Evolutionary conservation across 2,888 invertebrate species (phyloP).

Genomic region (Himalopsyche tibetana): DNA sequence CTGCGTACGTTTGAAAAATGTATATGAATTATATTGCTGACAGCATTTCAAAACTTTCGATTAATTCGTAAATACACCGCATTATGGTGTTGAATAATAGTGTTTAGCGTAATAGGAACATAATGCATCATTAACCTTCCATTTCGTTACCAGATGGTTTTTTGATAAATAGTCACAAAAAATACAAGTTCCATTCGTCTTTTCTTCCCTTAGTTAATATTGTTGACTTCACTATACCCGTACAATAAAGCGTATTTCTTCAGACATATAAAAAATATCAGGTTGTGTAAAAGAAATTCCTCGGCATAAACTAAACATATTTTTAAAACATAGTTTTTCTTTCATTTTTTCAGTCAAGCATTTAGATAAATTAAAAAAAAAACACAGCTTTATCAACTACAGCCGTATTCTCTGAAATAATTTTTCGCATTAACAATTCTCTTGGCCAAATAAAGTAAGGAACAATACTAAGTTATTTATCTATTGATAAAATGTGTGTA

Average conservation of each 20-base stretch:
- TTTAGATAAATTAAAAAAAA: too few relatives aligned
- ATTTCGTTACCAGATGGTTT: slow-evolving; percentile 14
- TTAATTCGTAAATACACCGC: not conserved
- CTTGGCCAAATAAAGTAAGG: too few relatives aligned
- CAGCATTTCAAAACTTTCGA: not conserved
- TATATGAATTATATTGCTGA: too few relatives aligned
- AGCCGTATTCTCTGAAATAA: too few relatives aligned
- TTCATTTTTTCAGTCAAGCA: too few relatives aligned
- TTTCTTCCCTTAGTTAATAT: not conserved
- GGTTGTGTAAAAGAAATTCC: not conserved
- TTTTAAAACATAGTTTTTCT: too few relatives aligned
- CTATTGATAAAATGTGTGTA: too few relatives aligned
- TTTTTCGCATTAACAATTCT: too few relatives aligned
- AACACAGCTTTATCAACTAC: too few relatives aligned
- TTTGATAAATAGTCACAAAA: slow-evolving; percentile 31
- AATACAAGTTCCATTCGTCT: not conserved
- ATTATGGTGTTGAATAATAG: not conserved
- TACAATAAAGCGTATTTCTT: not conserved
- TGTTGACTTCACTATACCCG: not conserved
- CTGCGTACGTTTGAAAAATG: too few relatives aligned
- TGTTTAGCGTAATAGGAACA: not conserved
- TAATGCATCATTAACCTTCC: slow-evolving; percentile 11
- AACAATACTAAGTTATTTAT: too few relatives aligned
- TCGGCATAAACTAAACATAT: too few relatives aligned
- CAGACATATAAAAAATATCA: not conserved